A percentile compares a stretch with the other conserved stretches of the same genome.
Evolutionary conservation across 1,140 invertebrate genomes (phyloP).

Genomic region (Pissodes strobi): DNA sequence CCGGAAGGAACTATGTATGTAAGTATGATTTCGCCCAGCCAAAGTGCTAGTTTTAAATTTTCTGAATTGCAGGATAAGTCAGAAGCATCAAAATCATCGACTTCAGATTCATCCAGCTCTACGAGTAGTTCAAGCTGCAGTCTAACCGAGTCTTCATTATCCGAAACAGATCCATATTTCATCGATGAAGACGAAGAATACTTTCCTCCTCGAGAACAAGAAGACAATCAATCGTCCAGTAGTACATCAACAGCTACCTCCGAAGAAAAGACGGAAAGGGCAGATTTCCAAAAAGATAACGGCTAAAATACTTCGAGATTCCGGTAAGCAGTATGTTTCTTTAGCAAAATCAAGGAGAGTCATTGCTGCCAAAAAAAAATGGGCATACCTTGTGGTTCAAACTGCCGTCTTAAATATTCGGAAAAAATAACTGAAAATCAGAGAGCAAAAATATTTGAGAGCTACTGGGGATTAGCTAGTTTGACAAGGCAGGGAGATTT

Average conservation of each 20-base stretch:
- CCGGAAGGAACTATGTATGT: neutral
- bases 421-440: constrained; percentile 7
- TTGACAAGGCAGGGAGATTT: constrained; percentile 26
- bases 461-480: constrained; percentile 24
- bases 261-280: neutral
- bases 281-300: constrained; percentile 8
- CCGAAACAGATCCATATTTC: neutral
- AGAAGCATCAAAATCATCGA: neutral
- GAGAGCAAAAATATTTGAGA: constrained; percentile 16
- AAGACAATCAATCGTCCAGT: constrained; percentile 2
- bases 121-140: neutral
- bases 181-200: neutral
- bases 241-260: neutral
- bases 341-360: constrained; percentile 2
- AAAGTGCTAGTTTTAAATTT: too few species aligned
- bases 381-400: neutral
- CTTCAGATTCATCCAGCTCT: neutral
- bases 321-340: constrained; percentile 10
- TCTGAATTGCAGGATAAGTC: too few species aligned
- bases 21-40: too few species aligned
- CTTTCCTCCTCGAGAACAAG: neutral
- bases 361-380: too few species aligned
- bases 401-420: constrained; percentile 10
- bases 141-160: neutral
- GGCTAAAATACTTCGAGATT: constrained; percentile 8